Evolutionary conservation across 2,888 invertebrate species (phyloP), one percentile per base, ranked within the genome.

Genomic region (Eucriotettix oculatus): DNA sequence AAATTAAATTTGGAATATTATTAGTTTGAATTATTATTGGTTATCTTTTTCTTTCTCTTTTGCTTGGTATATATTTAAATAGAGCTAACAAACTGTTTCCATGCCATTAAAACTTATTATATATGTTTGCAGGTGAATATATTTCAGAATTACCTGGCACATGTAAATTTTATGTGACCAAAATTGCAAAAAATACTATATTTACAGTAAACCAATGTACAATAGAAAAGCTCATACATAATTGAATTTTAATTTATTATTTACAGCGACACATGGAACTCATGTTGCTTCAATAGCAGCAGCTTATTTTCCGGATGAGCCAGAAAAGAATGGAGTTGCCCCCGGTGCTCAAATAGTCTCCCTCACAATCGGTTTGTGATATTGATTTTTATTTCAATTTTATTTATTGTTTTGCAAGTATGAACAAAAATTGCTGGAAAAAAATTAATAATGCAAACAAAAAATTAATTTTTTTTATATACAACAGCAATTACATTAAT

Each of bases 251-350:
- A 44, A n/a, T 58, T 17, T 58, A 54, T 64, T 63, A 62, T 62
- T 74, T 76, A 17, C 70, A 93, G 95, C 95, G 12, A 86, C 90
- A 58, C 99, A 99, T 74, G 99, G 97, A 41, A 97, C 97, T 0
- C 98, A 99, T 73, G 99, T 99, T 9, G 94, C 97, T 0, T 90
- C 93, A 10, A 99, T 99, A 67, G 92, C 97, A 1, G 85, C 96
- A 1, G 97, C 91, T 0, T 81, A 88, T 75, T 94, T 91, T 74
- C 87, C 90, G 0, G 85, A 89, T 40, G 82, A 84, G 59, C 89
- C 91, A 0, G 92, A 94, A 67, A 80, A 85, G 65, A 93, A 96
- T 74, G 99, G 99, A 2, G 83, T 97, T 0, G 97, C 98, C 0
- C 98, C 98, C 0, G 98, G 97, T 43, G 97, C 98, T 2, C 90